Evolutionary conservation across 2,888 invertebrate genomes (phyloP), one percentile per base, ranked within the genome.

Genomic region (Drosophila monieri): DNA sequence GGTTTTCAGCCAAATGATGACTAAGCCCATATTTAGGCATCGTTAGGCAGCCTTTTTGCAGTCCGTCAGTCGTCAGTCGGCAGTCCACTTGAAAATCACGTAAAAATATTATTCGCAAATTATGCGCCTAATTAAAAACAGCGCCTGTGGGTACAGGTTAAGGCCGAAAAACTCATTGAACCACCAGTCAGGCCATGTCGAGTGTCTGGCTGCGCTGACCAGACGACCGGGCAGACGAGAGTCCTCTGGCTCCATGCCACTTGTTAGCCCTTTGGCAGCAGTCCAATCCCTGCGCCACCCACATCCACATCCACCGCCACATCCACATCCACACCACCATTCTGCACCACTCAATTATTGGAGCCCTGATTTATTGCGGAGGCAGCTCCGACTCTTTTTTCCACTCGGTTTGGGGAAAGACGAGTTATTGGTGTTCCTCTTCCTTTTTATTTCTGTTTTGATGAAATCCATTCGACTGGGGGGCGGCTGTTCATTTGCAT

Each of bases 41-140:
- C 55, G 64, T 4, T 39, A 52, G 27, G 30, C 39, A 47, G 88
- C 68, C 81, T 74, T 81, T 81, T 81, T 77, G 64, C 81, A 80
- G 81, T 62, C 62, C 6, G 27, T 43, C 27, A 27, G 27, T 27
- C 27, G 27, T 27, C 27, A 1, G 27, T 10, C 25, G 15, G 3
- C 43, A 18, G 21, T 21, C 54, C 86, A 81, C 81, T 81, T 73
- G 74, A 83, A 64, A 39, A 74, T 74, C 86, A 80, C 83, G 83
- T 83, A 68, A 52, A 88, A 83, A 69, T 86, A 85, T 61, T 85
- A 41, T 41, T 88, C 73, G 73, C 74, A 83, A 81, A 85, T 88
- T 85, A 88, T 78, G 84, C 74, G 88, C 78, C 88, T 84, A 84
- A 84, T 84, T 84, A 88, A 85, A 85, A 85, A 68, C 53, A 32